These are phyloP conservation scores for Plodia interpunctella DNA, from an alignment of 1,140 invertebrate species.

Conservation along the genomic window DNA sequence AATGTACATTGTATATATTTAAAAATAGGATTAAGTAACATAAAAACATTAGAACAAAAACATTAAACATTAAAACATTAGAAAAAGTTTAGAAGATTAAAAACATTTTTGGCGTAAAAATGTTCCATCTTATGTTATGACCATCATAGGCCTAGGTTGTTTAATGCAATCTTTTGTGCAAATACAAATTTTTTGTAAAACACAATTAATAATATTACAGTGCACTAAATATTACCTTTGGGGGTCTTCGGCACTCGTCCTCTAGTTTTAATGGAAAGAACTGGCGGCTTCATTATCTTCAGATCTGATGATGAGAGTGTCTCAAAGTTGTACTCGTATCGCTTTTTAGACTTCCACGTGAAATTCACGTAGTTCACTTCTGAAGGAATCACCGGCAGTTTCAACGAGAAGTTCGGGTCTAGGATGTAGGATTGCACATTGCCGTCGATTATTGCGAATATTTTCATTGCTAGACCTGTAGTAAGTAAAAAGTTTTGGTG, in stretches of 20 bases:
- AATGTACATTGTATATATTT: too few species aligned
- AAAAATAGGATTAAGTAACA: too few species aligned
- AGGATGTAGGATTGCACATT: constrained; percentile 89
- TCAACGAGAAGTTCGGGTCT: constrained; percentile 92
- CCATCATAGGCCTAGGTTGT: too few species aligned
- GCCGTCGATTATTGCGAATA: constrained; percentile 92
- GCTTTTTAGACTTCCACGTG: constrained; percentile 92
- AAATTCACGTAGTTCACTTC: constrained; percentile 95
- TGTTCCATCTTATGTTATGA: too few species aligned
- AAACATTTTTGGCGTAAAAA: too few species aligned
- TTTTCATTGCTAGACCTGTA: constrained; percentile 89
- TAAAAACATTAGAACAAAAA: too few species aligned
- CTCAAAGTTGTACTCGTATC: constrained; percentile 93
- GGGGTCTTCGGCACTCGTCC: constrained; percentile 90
- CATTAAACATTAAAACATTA: too few species aligned
- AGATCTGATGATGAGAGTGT: constrained; percentile 89
- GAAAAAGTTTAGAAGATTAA: too few species aligned
- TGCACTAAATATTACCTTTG: constrained; percentile 80
- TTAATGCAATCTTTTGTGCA: too few species aligned
- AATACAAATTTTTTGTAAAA: too few species aligned
- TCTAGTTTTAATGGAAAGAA: constrained; percentile 90
- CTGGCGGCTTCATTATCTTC: constrained; percentile 88
- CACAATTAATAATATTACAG: too few species aligned
- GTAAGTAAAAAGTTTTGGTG: constrained; percentile 18
- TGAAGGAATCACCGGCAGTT: constrained; percentile 92